These are phyloP conservation scores for Cavia aperea DNA, from an alignment of 2,113 vertebrate species.

Conservation along the genomic window DNA sequence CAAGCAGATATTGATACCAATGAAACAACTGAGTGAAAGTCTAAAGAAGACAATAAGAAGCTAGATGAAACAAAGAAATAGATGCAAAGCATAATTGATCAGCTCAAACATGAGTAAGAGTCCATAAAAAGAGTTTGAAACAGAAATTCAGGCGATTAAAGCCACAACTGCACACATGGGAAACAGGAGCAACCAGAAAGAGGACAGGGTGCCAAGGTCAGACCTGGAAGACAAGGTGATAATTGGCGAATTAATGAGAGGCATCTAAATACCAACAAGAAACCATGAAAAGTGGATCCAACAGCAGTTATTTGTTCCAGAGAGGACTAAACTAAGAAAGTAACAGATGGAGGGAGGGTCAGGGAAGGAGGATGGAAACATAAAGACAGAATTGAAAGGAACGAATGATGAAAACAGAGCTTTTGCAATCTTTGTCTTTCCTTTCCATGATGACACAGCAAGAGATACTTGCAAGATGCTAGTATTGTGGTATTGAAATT, in stretches of 20 bases:
- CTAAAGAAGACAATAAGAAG: not conserved
- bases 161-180: not conserved
- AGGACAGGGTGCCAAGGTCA: not conserved
- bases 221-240: too few species aligned
- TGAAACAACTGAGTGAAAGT: not conserved
- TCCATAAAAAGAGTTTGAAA: not conserved
- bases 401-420: not conserved
- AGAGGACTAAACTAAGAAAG: not conserved
- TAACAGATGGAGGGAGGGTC: not conserved
- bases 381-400: not conserved
- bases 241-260: not conserved
- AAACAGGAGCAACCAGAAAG: not conserved
- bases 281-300: not conserved
- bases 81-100: not conserved
- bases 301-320: not conserved
- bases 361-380: not conserved
- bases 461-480: not conserved
- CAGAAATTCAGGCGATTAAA: not conserved
- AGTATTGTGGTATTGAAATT: not conserved
- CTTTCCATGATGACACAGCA: not conserved
- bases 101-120: not conserved
- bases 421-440: not conserved
- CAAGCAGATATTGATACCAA: not conserved
- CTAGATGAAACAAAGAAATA: not conserved
- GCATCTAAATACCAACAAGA: not conserved